Base-by-base conservation (phyloP, 2,888 invertebrate species). In the Reticulitermes lucifugus region DNA sequence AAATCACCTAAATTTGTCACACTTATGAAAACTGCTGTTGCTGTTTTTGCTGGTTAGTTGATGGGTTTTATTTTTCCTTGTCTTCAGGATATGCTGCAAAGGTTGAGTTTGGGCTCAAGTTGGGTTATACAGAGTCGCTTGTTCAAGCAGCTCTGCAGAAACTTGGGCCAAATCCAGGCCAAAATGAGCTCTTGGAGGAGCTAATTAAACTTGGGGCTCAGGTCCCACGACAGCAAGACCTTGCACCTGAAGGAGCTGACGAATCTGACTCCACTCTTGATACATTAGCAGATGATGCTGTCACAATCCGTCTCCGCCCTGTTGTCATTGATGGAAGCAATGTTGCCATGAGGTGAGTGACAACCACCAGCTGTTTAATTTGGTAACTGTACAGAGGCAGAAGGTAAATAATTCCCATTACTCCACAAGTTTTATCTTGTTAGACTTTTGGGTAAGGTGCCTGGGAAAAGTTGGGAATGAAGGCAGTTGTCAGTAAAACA, bases 271-370 rank as follows among this genome's bases (percentile, higher is more conserved):
- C 87, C 6, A 77, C 86, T 3, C 71, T 55, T 0, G 89, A 25
- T 84, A 14, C 71, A 79, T 35, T 73, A 86, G 29, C 85, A 82
- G 83, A 84, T 14, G 84, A 84, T 46, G 83, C 55, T 25, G 75
- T 79, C 7, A 73, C 35, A 85, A 12, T 91, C 25, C 90, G 91
- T 60, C 91, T 95, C 22, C 91, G 97, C 86, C 95, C 96, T 85
- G 95, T 98, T 87, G 97, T 98, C 87, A 96, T 98, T 87, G 98
- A 98, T 90, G 98, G 98, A 89, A 97, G 97, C 91, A 98, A 98
- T 90, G 96, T 98, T 35, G 98, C 98, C 65, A 97, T 98, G 96
- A 96, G 95, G 96, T 96, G 90, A 89, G 90, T n/a, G 18, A 12
- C 12, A 12, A 46, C 46, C 6, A 6, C 6, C 12, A 12, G 12